phyloP scores from a whole-genome alignment of 2,888 invertebrate genomes.

The Dryococelus australis region DNA sequence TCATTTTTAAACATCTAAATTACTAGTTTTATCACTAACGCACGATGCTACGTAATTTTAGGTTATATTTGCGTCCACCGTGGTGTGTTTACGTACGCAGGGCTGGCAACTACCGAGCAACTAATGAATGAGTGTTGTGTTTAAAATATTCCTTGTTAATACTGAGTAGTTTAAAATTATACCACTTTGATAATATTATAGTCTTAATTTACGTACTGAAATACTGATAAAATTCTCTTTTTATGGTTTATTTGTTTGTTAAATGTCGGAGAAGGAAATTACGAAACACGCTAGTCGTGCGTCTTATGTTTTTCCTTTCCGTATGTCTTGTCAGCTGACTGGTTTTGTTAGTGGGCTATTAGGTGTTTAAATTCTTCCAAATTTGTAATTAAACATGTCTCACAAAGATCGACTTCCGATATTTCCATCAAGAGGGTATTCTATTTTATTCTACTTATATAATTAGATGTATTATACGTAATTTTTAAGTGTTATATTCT shows the following conservation, averaged over 20 bases:
- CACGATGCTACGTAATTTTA: background rate
- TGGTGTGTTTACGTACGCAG: background rate
- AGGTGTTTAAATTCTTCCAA: background rate
- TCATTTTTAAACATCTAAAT: slow-evolving; percentile 68
- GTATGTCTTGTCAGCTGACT: slow-evolving; percentile 38
- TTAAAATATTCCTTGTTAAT: too few relatives aligned
- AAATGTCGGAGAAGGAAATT: background rate
- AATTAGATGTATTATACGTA: background rate
- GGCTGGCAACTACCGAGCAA: background rate
- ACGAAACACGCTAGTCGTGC: background rate
- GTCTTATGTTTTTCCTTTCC: background rate
- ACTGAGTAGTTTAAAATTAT: too few relatives aligned
- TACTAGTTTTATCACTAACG: background rate
- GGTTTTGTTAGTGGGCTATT: background rate
- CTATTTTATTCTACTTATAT: slow-evolving; percentile 50
- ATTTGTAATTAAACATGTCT: slow-evolving; percentile 70
- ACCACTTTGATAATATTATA: background rate
- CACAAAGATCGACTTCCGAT: slow-evolving; percentile 87
- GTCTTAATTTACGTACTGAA: background rate
- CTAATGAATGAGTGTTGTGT: too few relatives aligned
- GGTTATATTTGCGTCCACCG: background rate
- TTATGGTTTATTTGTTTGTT: background rate
- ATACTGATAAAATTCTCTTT: background rate
- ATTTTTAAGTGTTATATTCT: background rate
- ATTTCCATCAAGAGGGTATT: slow-evolving; percentile 95